These are phyloP conservation scores for Atta colombica DNA, from an alignment of 1,140 invertebrate species.

Conservation along the genomic window DNA sequence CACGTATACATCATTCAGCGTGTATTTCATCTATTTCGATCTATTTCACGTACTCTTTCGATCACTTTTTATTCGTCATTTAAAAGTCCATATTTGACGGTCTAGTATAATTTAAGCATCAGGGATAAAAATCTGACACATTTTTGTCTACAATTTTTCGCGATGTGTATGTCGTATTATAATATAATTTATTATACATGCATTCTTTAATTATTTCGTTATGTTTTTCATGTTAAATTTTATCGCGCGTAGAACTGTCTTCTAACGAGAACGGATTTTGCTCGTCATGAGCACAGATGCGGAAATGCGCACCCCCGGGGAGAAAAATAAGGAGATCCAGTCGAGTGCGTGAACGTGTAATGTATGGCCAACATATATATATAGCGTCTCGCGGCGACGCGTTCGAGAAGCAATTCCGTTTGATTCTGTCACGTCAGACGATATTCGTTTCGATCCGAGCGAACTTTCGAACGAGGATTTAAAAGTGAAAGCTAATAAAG, in stretches of 20 bases:
- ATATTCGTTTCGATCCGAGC: too few species aligned
- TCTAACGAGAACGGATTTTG: neutral
- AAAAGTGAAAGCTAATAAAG: too few species aligned
- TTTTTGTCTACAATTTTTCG: neutral
- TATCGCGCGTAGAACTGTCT: neutral
- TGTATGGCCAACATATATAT: too few species aligned
- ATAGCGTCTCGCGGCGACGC: too few species aligned
- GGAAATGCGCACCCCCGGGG: neutral
- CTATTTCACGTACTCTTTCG: neutral
- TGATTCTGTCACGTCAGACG: too few species aligned
- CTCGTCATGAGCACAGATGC: neutral
- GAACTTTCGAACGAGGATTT: too few species aligned
- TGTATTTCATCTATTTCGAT: neutral
- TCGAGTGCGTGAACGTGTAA: neutral
- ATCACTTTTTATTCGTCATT: neutral
- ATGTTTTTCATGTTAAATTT: neutral
- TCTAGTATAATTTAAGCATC: neutral
- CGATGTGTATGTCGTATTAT: neutral
- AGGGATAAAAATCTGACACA: neutral
- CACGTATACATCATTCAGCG: neutral
- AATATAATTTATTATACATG: neutral
- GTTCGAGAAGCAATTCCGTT: too few species aligned
- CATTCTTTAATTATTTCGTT: neutral
- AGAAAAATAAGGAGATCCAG: slow-evolving; percentile 1
- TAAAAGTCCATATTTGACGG: neutral